These are phyloP conservation scores for Amphiduros pacificus DNA, from an alignment of 2,888 invertebrate genomes.

Conservation along the genomic window DNA sequence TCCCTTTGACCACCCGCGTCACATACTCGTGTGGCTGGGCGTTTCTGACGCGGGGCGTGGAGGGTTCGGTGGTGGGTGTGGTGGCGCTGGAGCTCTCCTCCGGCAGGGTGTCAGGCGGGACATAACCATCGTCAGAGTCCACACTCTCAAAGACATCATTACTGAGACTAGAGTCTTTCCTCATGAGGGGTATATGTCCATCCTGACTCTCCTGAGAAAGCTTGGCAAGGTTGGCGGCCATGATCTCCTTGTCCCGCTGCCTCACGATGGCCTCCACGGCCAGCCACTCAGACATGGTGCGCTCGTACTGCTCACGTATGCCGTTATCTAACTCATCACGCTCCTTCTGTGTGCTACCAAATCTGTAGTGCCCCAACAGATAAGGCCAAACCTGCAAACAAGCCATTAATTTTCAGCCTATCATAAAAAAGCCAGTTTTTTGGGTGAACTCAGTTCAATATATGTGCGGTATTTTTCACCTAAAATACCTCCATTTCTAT, in stretches of 20 bases:
- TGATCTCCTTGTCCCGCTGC: slow-evolving; percentile 65
- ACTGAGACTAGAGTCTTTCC: slow-evolving; percentile 60
- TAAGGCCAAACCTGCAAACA: slow-evolving; percentile 85
- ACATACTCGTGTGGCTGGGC: background rate
- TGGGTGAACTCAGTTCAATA: too few relatives aligned
- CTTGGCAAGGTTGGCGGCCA: slow-evolving; percentile 82
- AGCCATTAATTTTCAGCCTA: too few relatives aligned
- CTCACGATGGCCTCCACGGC: slow-evolving; percentile 89
- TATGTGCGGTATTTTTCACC: too few relatives aligned
- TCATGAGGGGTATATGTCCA: slow-evolving; percentile 42
- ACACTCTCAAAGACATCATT: slow-evolving; percentile 62
- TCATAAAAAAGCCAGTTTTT: too few relatives aligned
- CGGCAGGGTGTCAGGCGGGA: slow-evolving; percentile 31
- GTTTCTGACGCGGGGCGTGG: slow-evolving; percentile 9
- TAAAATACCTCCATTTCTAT: too few relatives aligned
- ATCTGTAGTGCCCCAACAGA: slow-evolving; percentile 81
- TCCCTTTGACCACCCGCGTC: background rate
- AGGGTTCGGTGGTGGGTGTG: slow-evolving; percentile 44
- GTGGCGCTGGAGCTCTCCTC: slow-evolving; percentile 36
- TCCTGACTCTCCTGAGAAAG: slow-evolving; percentile 70
- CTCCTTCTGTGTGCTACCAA: slow-evolving; percentile 64
- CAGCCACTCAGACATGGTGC: slow-evolving; percentile 92
- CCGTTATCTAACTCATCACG: slow-evolving; percentile 43
- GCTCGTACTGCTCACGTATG: slow-evolving; percentile 78
- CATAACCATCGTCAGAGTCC: slow-evolving; percentile 46